Base-by-base conservation (phyloP, 2,888 invertebrate species). In the Lasiommata megera region DNA sequence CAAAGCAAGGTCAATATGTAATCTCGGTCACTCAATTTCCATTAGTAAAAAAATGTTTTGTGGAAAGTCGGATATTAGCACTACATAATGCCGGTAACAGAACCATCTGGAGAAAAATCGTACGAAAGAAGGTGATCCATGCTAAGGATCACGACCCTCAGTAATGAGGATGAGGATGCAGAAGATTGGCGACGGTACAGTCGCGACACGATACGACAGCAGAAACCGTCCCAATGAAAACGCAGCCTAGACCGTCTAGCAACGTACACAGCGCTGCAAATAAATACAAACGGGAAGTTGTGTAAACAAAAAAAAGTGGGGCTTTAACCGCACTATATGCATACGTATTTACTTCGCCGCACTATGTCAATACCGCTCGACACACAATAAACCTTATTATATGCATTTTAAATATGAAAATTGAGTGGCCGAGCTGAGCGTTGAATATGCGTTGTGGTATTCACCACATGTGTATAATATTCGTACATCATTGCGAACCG, bases 271-370 rank as follows among this genome's bases (percentile, higher is more conserved):
- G 58, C 64, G 62, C 61, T 69, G 72, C 67, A 70, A 68, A 68
- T 71, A 74, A 71, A 76, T 72, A 71, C 69, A 78, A 76, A 80
- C 76, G 73, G 67, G 73, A 74, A 74, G 72, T 73, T 76, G 76
- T 77, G 73, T 72, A 72, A 74, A 75, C 77, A 80, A 80, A 79
- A 77, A n/a, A 79, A 77, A 51, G 8, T 76, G 69, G 69, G 66
- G 72, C 72, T 74, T 66, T 65, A 71, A 67, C 64, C 67, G 69
- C 70, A 61, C 58, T 58, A 57, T 64, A 63, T 56, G 59, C 63
- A 47, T 54, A 37, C 40, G 59, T 65, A 62, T 62, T 61, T 60
- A 59, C 58, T 60, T 46, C 54, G 52, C 56, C 50, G 52, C 62
- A 60, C 60, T 53, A 63, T 58, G 61, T 66, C 62, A 65, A 66